Evolutionary conservation across 2,888 invertebrate genomes (phyloP).

Genomic region (Rhorus exstirpatorius): DNA sequence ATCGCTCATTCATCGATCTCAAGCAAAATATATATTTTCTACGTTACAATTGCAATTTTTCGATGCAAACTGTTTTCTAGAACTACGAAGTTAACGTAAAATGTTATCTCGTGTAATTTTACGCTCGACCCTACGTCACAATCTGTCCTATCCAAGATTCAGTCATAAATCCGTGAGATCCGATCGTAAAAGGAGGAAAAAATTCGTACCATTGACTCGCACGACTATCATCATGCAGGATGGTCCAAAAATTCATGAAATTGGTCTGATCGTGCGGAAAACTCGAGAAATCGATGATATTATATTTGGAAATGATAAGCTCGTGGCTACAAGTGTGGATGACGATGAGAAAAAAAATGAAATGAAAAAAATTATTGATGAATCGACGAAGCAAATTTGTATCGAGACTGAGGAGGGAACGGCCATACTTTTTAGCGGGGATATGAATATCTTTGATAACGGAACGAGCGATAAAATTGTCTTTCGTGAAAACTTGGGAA

Average conservation of each 20-base stretch:
- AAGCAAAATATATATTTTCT: not conserved
- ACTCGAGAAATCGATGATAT: conserved; percentile 85
- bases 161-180: conserved; percentile 33
- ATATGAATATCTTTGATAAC: conserved; percentile 72
- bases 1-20: not conserved
- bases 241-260: conserved; percentile 90
- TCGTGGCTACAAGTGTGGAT: not conserved
- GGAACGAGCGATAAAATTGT: conserved; percentile 76
- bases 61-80: not conserved
- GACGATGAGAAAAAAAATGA: conserved; percentile 11
- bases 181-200: conserved; percentile 26
- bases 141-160: conserved; percentile 3
- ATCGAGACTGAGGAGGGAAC: conserved; percentile 79
- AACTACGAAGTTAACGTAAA: not conserved
- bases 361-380: conserved; percentile 4
- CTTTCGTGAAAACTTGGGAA: conserved; percentile 77
- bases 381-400: conserved; percentile 68
- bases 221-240: conserved; percentile 89
- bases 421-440: conserved; percentile 76
- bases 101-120: conserved; percentile 42
- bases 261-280: conserved; percentile 89
- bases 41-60: not conserved
- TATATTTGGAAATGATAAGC: conserved; percentile 69
- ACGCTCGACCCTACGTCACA: not conserved
- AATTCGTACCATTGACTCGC: conserved; percentile 71